Conservation (phyloP, 2,797 vertebrate species). For the Eulemur coronatus region DNA sequence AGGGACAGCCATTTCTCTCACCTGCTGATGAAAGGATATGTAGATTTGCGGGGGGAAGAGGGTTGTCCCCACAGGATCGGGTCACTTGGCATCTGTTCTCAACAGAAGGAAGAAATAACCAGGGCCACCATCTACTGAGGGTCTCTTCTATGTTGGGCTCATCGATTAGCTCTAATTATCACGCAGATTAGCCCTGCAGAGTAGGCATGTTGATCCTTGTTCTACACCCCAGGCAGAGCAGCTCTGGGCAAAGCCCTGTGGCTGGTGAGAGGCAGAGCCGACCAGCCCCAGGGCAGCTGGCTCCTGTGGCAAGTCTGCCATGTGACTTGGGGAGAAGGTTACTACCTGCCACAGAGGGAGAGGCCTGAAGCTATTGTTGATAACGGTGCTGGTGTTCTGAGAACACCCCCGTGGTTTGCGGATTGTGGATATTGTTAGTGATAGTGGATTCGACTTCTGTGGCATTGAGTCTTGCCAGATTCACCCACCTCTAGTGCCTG, state of each 20-base stretch:
- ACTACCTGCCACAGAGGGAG: not conserved
- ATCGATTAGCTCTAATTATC: not conserved
- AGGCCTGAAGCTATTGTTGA: not conserved
- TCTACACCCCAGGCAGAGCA: not conserved
- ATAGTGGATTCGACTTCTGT: accelerated
- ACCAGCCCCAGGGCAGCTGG: accelerated
- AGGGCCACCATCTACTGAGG: not conserved
- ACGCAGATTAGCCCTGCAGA: accelerated
- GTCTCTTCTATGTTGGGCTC: not conserved
- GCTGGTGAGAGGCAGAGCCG: not conserved
- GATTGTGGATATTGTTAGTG: accelerated
- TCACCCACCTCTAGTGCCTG: accelerated
- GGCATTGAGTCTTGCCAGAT: not conserved
- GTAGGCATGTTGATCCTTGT: too few relatives aligned
- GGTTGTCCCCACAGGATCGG: not conserved
- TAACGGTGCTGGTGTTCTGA: too few relatives aligned
- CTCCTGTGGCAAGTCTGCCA: accelerated
- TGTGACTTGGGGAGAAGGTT: not conserved
- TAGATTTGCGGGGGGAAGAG: not conserved
- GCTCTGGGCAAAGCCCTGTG: not conserved
- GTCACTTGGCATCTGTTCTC: not conserved
- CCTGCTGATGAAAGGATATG: not conserved
- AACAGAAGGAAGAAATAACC: not conserved
- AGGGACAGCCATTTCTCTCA: not conserved
- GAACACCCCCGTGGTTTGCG: accelerated